Base-by-base conservation (phyloP, 2,888 invertebrate genomes). In the Syrista parreyssii region DNA sequence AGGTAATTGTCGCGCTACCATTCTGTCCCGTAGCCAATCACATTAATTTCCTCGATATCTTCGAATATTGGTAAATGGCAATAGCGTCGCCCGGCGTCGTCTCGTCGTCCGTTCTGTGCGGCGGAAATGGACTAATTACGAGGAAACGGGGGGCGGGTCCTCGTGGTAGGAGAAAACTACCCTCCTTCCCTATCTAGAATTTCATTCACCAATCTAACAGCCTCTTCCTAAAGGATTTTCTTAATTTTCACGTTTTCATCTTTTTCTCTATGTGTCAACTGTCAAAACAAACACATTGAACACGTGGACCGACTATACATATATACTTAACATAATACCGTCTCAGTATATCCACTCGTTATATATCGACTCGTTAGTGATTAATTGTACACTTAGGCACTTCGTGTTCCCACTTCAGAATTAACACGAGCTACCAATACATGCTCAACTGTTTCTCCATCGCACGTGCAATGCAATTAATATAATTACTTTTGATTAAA, bases 21-120 rank as follows among this genome's bases (percentile, higher is more conserved):
- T 88, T 89, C 86, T 85, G 86, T 86, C 81, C 86, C 82, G 84
- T 80, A 83, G 84, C 88, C 88, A 90, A 88, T 90, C 87, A 88
- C 88, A 88, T 90, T 90, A 88, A 89, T 90, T 90, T 90, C 89
- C 89, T 89, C 87, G 89, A 88, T 90, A 89, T 89, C 89, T 89
- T 89, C 71, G 71, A 71, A 31, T 33, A 23, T 71, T 71, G 55
- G 55, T 55, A 55, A 55, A 55, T 55, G 55, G 55, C 55, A 55
- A 55, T 55, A 55, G 23, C 23, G 55, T 55, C 55, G 55, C 23
- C 55, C 55, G 55, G 2, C 55, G 9, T 55, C 23, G 55, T 55
- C 55, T 23, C 55, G 23, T 55, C 55, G 55, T 55, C 55, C 55
- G 55, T 55, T 23, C 55, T 23, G 55, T 55, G 55, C 55, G 32